Percentiles rank a stretch among this genome's conserved stretches.
Conservation (phyloP, 2,797 vertebrate species). For the Mormyrus proboscirostris region DNA sequence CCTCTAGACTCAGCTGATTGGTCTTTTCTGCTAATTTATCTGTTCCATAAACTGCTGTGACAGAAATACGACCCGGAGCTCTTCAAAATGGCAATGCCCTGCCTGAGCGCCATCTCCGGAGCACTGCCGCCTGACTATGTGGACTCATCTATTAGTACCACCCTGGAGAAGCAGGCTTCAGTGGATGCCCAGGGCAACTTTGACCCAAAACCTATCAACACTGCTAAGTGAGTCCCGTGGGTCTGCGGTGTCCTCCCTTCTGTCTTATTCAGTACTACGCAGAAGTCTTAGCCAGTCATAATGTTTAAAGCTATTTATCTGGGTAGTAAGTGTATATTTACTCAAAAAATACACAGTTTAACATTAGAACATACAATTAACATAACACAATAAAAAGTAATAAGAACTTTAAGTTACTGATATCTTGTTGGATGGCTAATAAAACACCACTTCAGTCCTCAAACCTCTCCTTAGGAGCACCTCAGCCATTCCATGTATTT, state of each 20-base stretch:
- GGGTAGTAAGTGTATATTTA: background rate
- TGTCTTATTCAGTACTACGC: background rate
- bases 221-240: constrained; percentile 73
- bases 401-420: background rate
- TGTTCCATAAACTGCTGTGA: constrained; percentile 54
- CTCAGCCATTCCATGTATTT: background rate
- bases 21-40: constrained; percentile 46
- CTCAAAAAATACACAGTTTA: background rate
- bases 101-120: constrained; percentile 92
- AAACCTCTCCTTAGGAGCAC: background rate
- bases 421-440: background rate
- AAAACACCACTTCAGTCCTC: background rate
- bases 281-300: background rate
- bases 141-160: constrained; percentile 74
- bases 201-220: constrained; percentile 92
- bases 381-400: background rate
- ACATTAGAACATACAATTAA: background rate
- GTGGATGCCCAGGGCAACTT: constrained; percentile 92
- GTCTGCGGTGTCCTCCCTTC: background rate
- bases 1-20: constrained; percentile 43
- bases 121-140: constrained; percentile 92
- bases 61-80: constrained; percentile 94
- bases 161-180: constrained; percentile 81
- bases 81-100: constrained; percentile 97
- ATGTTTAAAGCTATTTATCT: background rate